Percentiles rank a stretch among this genome's conserved stretches.
Evolutionary conservation across 2,888 invertebrate genomes (phyloP).

Genomic region (Ephialtes manifestator): DNA sequence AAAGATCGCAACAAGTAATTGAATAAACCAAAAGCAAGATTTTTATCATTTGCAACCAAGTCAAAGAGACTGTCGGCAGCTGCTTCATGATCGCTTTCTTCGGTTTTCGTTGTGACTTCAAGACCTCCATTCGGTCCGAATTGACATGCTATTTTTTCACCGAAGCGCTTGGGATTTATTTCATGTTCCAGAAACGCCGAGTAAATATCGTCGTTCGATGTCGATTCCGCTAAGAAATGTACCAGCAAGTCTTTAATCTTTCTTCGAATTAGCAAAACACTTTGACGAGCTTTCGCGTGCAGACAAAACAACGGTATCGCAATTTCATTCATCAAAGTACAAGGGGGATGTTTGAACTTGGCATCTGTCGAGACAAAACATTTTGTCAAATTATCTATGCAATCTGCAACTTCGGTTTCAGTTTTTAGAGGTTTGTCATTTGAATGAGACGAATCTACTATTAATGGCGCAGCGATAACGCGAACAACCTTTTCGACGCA

Average conservation of each 20-base stretch:
- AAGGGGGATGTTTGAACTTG: slow-evolving; percentile 82
- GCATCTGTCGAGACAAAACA: slow-evolving; percentile 81
- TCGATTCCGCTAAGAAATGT: slow-evolving; percentile 74
- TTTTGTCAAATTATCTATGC: slow-evolving; percentile 82
- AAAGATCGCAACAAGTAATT: slow-evolving; percentile 83
- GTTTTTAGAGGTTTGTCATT: slow-evolving; percentile 46
- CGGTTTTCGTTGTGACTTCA: slow-evolving; percentile 75
- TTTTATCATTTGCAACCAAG: slow-evolving; percentile 79
- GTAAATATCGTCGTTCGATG: slow-evolving; percentile 74
- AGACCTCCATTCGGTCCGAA: slow-evolving; percentile 80
- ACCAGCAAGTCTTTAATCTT: slow-evolving; percentile 77
- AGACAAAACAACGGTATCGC: slow-evolving; percentile 81
- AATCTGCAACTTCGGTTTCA: slow-evolving; percentile 81
- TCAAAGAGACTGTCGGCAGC: slow-evolving; percentile 82
- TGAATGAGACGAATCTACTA: slow-evolving; percentile 23
- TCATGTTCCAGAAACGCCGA: slow-evolving; percentile 76
- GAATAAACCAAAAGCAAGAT: slow-evolving; percentile 83
- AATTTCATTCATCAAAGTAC: slow-evolving; percentile 76
- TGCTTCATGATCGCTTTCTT: slow-evolving; percentile 77
- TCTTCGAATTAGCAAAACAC: slow-evolving; percentile 75
- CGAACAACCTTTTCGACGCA: slow-evolving; percentile 84
- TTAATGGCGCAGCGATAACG: slow-evolving; percentile 81
- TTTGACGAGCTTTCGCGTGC: slow-evolving; percentile 75
- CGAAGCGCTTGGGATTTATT: slow-evolving; percentile 75
- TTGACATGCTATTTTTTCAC: slow-evolving; percentile 75